Base-by-base conservation (phyloP, 2,888 invertebrate genomes). In the Cerceris rybyensis region DNA sequence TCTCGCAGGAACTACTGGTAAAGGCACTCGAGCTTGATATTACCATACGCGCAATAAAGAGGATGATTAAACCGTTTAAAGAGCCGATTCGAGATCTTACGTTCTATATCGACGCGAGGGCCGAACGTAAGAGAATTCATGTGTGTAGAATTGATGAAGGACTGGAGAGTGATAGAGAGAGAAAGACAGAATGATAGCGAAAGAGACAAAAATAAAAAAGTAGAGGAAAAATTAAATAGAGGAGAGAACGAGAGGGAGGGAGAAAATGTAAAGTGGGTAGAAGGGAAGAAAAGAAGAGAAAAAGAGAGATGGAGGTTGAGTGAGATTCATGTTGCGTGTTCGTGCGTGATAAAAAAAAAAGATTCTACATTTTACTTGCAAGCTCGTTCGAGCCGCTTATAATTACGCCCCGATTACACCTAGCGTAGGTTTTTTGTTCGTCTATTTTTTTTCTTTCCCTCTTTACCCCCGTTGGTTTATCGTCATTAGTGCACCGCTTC, bases 61-160 rank as follows among this genome's bases (percentile, higher is more conserved):
- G 54, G 46, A 57, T 9, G 59, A 78, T 71, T 54, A 58, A 61
- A 41, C 39, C 14, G 8, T 63, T 71, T 54, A 54, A 67, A 28
- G 28, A 50, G 41, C 6, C 54, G n/a, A 46, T 52, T 66, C 54
- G 42, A 39, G n/a, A 7, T 14, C n/a, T 39, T 46, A 42, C 17
- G 14, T 5, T 54, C 28, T 1, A 0, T 13, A 50, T 50, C 50
- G 50, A 46, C 50, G 50, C 50, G 13, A n/a, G 6, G n/a, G 50
- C 0, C 28, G 28, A n/a, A 6, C n/a, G 50, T n/a, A 50, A n/a
- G 50, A 4, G 17, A 17, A 57, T 2, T 13, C 57, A 57, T 39
- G 57, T 57, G 28, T 7, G 7, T 16, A 9, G 28, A 28, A 28
- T 28, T 28, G 28, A 28, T 28, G 28, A 28, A 28, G 28, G 4